Evolutionary conservation across 2,113 vertebrate species (phyloP).

Genomic region (Prinia subflava): DNA sequence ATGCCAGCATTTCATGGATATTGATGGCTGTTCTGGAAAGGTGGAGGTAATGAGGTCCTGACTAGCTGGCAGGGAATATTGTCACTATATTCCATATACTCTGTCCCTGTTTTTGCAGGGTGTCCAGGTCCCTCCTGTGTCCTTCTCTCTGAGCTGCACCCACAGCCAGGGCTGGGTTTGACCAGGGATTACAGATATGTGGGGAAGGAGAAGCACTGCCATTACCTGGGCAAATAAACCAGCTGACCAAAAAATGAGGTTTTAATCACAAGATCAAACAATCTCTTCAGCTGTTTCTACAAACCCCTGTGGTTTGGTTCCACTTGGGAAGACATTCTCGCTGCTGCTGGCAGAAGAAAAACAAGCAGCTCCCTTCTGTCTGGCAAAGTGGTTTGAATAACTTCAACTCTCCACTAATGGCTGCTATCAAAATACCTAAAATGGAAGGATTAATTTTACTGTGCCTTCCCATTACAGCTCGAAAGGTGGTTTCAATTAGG

Average conservation of each 20-base stretch:
- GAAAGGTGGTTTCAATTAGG: not conserved
- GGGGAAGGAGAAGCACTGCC: not conserved
- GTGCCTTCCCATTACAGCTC: not conserved
- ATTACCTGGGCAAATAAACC: not conserved
- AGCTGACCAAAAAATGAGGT: not conserved
- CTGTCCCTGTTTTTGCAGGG: not conserved
- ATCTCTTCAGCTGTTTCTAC: not conserved
- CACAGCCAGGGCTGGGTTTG: not conserved
- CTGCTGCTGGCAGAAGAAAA: not conserved
- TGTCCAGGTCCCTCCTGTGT: not conserved
- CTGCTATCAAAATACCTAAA: conserved; percentile 30
- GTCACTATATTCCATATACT: not conserved
- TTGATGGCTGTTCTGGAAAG: not conserved
- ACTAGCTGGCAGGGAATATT: not conserved
- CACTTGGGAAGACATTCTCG: not conserved
- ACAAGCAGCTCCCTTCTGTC: not conserved
- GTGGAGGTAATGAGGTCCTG: not conserved
- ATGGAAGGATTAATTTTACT: conserved; percentile 2
- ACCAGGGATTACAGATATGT: not conserved
- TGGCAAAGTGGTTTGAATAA: not conserved
- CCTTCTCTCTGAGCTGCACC: not conserved
- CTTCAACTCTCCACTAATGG: not conserved
- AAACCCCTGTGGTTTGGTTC: not conserved
- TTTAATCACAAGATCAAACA: not conserved
- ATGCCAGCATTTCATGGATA: not conserved